These are phyloP conservation scores for Leptobrachium ailaonicum DNA, from an alignment of 2,113 vertebrate species.

Conservation along the genomic window DNA sequence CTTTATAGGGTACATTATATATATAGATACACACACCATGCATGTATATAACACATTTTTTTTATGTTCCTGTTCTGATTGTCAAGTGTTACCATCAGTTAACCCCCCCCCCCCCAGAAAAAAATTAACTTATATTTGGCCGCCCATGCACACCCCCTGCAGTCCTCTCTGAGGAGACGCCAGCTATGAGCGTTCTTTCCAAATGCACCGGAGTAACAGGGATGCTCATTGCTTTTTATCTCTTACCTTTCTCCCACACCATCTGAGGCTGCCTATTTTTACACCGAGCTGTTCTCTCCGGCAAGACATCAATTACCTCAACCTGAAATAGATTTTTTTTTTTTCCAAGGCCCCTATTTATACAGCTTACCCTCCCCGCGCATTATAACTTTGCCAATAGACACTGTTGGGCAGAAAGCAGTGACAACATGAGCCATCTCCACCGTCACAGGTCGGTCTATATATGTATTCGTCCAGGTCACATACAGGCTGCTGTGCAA, in stretches of 20 bases:
- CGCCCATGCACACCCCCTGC: not conserved
- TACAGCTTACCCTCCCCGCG: slow-evolving; percentile 38
- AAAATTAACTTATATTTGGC: not conserved
- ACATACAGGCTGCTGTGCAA: no score
- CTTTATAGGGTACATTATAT: no score
- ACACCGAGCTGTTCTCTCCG: slow-evolving; percentile 54
- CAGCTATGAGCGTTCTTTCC: slow-evolving; percentile 13
- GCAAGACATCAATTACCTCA: slow-evolving; percentile 63
- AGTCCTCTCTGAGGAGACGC: not conserved
- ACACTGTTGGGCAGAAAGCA: slow-evolving; percentile 36
- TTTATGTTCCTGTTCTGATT: not conserved
- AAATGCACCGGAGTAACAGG: slow-evolving; percentile 14
- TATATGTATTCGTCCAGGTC: no score
- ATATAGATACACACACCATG: no score
- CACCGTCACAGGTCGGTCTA: no score
- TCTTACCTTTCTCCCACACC: slow-evolving; percentile 63
- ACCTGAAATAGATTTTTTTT: slow-evolving; percentile 58
- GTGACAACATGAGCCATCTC: not conserved
- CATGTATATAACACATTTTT: no score
- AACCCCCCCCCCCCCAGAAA: not conserved
- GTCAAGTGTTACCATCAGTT: not conserved
- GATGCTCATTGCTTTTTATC: slow-evolving; percentile 60
- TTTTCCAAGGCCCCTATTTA: slow-evolving; percentile 53
- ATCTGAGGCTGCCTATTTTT: slow-evolving; percentile 70
- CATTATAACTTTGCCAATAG: slow-evolving; percentile 51